Evolutionary conservation across 1,140 invertebrate species (phyloP).

Genomic region (Batillaria attramentaria): DNA sequence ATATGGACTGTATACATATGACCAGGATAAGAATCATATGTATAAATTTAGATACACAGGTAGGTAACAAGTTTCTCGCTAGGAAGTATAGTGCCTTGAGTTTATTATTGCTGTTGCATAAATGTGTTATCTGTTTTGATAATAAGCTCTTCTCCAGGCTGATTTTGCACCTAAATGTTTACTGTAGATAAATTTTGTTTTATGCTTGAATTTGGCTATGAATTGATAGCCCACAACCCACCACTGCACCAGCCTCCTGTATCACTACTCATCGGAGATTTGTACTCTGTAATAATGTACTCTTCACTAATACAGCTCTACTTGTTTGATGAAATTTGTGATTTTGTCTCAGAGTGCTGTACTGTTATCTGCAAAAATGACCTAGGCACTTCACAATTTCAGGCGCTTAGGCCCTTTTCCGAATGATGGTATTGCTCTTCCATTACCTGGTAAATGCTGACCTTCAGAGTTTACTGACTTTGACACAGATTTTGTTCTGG

Average conservation of each 20-base stretch:
- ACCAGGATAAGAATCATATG: constrained; percentile 3
- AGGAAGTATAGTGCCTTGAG: no score
- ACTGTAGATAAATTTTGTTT: neutral
- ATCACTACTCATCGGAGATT: no score
- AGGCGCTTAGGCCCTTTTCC: neutral
- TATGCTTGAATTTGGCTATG: neutral
- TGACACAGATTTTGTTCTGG: neutral
- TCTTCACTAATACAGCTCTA: no score
- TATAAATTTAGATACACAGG: constrained; percentile 23
- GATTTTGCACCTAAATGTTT: neutral
- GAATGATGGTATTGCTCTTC: neutral
- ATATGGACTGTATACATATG: neutral
- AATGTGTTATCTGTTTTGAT: neutral
- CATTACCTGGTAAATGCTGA: neutral
- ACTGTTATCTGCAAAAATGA: no score
- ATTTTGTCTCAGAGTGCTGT: no score
- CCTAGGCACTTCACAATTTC: neutral
- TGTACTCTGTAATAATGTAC: no score
- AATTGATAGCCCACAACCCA: neutral
- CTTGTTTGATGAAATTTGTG: no score
- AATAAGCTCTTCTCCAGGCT: neutral
- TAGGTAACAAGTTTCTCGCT: neutral
- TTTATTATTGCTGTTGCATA: neutral
- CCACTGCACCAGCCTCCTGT: no score
- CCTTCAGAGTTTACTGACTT: neutral